Conservation (phyloP, 2,888 invertebrate genomes). For the Tenthredo notha region DNA sequence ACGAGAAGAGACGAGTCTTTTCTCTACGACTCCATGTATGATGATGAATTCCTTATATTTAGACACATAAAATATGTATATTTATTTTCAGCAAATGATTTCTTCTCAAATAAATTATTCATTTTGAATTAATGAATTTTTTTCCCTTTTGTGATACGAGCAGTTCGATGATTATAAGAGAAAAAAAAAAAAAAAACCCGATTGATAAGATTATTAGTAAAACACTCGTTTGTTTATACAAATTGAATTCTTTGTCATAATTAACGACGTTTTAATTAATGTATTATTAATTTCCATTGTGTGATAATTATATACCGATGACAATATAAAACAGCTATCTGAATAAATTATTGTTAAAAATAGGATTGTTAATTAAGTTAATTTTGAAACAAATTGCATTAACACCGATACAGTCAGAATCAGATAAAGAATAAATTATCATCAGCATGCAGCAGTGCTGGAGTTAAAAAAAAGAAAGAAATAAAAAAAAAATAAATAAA, state of each 20-base stretch:
- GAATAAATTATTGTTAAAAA: background rate
- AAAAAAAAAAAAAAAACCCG: no score
- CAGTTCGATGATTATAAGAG: no score
- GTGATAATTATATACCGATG: background rate
- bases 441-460: background rate
- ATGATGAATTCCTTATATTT: background rate
- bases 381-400: background rate
- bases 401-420: background rate
- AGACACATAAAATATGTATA: background rate
- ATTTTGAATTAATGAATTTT: background rate
- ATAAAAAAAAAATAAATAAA: background rate
- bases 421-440: background rate
- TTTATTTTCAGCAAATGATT: background rate
- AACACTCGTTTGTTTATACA: background rate
- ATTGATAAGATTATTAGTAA: background rate
- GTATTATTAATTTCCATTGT: background rate
- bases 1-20: background rate
- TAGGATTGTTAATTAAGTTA: background rate
- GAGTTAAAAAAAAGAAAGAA: background rate
- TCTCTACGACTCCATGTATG: background rate
- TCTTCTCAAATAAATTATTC: background rate
- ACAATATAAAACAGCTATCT: background rate
- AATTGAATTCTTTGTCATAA: background rate
- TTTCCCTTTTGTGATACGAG: background rate
- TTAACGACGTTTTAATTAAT: background rate